Evolutionary conservation across 2,888 invertebrate species (phyloP), one percentile per base, ranked within the genome.

Genomic region (Acrobasis suavella): DNA sequence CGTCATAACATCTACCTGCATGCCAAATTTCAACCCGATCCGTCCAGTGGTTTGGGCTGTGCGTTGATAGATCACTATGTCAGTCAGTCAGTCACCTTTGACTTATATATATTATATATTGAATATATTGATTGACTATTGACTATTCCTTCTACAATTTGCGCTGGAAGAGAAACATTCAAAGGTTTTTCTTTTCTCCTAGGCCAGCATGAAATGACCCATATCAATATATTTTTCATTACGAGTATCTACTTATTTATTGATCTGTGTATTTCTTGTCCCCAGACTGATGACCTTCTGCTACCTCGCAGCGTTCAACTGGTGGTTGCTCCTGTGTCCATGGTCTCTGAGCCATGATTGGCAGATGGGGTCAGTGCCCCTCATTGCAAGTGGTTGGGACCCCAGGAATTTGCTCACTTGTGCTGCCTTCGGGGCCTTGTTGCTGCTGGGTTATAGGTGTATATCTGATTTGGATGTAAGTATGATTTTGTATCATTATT

Each of bases 281-380:
- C 16, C 15, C 93, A 97, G 97, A 82, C 90, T 96, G 75, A 90
- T 96, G 86, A 97, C 96, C 1, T 96, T 96, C 86, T 95, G 95
- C 81, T 97, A 96, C 87, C 87, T 97, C 79, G 95, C 96, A 12
- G 95, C 95, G 14, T 95, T 96, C 89, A 97, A 97, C 90, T 94
- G 95, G 90, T 96, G 96, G 96, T 85, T 97, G 65, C 87, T 97
- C 14, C 86, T 97, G 50, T 96, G 95, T 70, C 97, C 97, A 0
- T 93, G 94, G 73, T 94, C 94, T 0, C 91, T 97, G 60, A 96
- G 96, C 72, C 97, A 97, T 81, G 97, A 97, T 83, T 97, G 97
- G 97, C 96, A 97, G 87, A 96, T 96, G 95, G 96, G 96, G 6
- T 96, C 96, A 12, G 95, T 97, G 68, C 96, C 96, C n/a, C 89